Evolutionary conservation across 2,797 vertebrate genomes (phyloP).

Genomic region (Rhinogobio ventralis): DNA sequence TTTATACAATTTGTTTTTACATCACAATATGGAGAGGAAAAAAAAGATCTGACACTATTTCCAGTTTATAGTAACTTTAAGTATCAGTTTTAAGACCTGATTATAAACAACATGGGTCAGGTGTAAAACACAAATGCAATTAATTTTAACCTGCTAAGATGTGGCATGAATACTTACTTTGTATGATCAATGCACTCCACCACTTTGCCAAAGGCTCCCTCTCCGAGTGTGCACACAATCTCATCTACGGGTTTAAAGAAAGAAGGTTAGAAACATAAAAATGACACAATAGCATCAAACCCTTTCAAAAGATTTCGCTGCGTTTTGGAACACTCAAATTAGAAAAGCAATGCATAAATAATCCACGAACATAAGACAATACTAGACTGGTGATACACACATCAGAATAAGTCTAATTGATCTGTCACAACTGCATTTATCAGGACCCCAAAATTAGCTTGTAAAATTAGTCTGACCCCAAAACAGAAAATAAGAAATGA

Average conservation of each 20-base stretch:
- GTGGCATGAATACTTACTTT: conserved; percentile 77
- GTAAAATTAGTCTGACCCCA: conserved; percentile 43
- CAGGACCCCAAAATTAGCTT: conserved; percentile 51
- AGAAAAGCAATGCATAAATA: conserved; percentile 52
- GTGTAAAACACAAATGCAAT: background rate
- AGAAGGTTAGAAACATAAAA: conserved; percentile 51
- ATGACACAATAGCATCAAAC: conserved; percentile 11
- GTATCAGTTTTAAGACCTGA: background rate
- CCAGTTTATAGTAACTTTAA: background rate
- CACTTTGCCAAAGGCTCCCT: conserved; percentile 94
- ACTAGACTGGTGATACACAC: conserved; percentile 47
- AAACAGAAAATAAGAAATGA: conserved; percentile 52
- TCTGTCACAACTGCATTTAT: conserved; percentile 52
- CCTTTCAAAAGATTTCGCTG: conserved; percentile 43
- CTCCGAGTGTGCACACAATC: conserved; percentile 89
- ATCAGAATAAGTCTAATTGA: conserved; percentile 44
- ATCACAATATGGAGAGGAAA: background rate
- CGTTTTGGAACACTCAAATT: conserved; percentile 48
- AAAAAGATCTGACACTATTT: background rate
- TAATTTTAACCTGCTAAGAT: background rate
- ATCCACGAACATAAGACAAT: conserved; percentile 44
- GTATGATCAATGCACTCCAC: conserved; percentile 90
- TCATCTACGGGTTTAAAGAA: conserved; percentile 84
- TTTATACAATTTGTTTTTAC: background rate
- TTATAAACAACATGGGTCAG: background rate